phyloP scores from a whole-genome alignment of 2,797 vertebrate genomes.

The Anguilla megastoma region DNA sequence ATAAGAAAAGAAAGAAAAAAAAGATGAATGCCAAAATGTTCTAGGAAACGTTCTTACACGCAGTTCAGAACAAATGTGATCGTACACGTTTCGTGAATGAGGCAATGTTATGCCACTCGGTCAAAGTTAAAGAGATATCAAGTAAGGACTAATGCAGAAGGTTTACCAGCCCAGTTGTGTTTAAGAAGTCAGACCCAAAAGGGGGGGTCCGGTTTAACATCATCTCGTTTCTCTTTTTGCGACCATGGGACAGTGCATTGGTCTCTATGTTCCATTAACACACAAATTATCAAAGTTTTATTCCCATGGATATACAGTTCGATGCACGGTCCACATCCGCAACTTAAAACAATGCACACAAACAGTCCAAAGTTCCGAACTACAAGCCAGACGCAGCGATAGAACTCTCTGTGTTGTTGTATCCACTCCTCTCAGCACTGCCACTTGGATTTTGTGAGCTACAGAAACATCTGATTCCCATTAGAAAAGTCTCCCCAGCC shows the following conservation, averaged over 20 bases:
- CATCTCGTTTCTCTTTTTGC: not conserved
- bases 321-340: not conserved
- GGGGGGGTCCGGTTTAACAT: not conserved
- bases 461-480: slow-evolving; percentile 68
- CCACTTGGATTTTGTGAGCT: not conserved
- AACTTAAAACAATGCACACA: not conserved
- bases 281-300: not conserved
- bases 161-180: not conserved
- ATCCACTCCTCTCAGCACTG: not conserved
- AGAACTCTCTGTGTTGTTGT: not conserved
- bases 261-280: not conserved
- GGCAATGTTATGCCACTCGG: too few species aligned
- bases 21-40: too few species aligned
- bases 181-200: not conserved
- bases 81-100: too few species aligned
- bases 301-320: not conserved
- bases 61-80: too few species aligned
- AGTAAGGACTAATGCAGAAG: not conserved
- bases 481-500: slow-evolving; percentile 50
- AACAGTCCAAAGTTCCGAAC: not conserved
- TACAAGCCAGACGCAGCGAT: not conserved
- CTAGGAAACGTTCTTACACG: too few species aligned
- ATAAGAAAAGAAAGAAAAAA: too few species aligned
- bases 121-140: not conserved
- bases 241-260: not conserved